Evolutionary conservation across 2,113 vertebrate species (phyloP).

Genomic region (Eupsittula cactorum): DNA sequence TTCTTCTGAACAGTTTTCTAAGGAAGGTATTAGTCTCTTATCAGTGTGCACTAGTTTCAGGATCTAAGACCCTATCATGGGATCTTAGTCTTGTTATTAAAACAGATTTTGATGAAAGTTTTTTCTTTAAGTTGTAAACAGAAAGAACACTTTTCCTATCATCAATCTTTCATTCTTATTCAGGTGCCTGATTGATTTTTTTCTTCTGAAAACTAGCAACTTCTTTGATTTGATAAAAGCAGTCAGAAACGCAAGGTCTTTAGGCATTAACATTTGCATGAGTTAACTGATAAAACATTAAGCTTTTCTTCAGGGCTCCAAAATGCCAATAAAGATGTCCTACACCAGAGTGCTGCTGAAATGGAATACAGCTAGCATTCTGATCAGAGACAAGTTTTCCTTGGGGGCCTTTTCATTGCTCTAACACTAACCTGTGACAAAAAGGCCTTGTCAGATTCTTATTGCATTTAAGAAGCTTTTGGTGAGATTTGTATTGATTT

Average conservation of each 20-base stretch:
- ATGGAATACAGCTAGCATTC: conserved; percentile 52
- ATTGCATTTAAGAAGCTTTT: conserved; percentile 80
- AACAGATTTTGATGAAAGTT: neutral
- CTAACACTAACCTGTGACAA: conserved; percentile 82
- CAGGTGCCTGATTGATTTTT: neutral
- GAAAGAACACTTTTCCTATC: neutral
- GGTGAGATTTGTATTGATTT: conserved; percentile 87
- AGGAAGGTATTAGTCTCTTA: neutral
- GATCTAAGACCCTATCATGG: neutral
- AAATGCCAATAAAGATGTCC: conserved; percentile 55
- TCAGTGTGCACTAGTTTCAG: neutral
- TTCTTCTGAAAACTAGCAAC: neutral
- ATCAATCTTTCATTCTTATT: neutral
- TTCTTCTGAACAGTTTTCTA: neutral
- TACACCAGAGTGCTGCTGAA: neutral
- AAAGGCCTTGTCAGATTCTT: conserved; percentile 78
- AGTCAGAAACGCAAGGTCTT: neutral
- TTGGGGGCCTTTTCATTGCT: conserved; percentile 74
- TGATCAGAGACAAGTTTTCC: conserved; percentile 68
- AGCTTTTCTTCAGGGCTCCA: neutral
- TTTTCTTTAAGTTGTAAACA: conserved; percentile 10
- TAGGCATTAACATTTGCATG: conserved; percentile 2
- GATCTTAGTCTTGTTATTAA: neutral
- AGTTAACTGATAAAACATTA: neutral
- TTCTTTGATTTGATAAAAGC: neutral